Base-by-base conservation (phyloP, 2,888 invertebrate genomes). In the Drosophila setosimentum region DNA sequence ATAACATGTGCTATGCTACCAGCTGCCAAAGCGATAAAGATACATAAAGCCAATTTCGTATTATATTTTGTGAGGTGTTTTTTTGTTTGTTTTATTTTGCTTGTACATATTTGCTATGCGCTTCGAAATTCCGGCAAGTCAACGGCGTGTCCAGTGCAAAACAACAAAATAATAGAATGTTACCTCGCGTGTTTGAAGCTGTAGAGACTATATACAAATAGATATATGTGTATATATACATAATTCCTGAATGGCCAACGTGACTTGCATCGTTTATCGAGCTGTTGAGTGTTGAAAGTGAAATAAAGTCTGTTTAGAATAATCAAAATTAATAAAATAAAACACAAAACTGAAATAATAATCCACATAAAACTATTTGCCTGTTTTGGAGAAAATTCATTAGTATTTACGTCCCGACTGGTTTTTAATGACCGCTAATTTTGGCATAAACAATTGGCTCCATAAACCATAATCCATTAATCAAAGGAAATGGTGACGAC, bases 341-440 rank as follows among this genome's bases (percentile, higher is more conserved):
- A 16, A n/a, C 10, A 42, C 5, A n/a, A 16, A 16, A 24, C 0
- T 73, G 67, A 18, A 27, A 27, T 13, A 62, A 67, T 77, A 63
- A 33, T 49, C 33, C 27, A 63, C 18, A 27, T 27, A 53, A 2
- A 3, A 27, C n/a, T 24, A 57, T 67, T 61, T 71, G 48, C 53
- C 68, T 65, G 63, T 58, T 63, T 66, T 66, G 27, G 58, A 63
- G 21, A 51, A 45, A 11, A 65, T 59, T 69, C 54, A 83, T 85
- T 85, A 76, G 74, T 89, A 85, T 85, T 83, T 73, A 53, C 18
- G 76, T 68, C 84, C 76, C 84, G 84, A 78, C 65, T 71, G 65
- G 45, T 45, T 68, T 66, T 55, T 85, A 89, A 85, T 89, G 72
- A 84, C 50, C 45, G 21, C 62, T 84, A 55, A 61, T 60, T 83